Percentiles rank a stretch among this genome's conserved stretches.
phyloP scores from a whole-genome alignment of 1,140 invertebrate genomes.

The Ooceraea biroi region DNA sequence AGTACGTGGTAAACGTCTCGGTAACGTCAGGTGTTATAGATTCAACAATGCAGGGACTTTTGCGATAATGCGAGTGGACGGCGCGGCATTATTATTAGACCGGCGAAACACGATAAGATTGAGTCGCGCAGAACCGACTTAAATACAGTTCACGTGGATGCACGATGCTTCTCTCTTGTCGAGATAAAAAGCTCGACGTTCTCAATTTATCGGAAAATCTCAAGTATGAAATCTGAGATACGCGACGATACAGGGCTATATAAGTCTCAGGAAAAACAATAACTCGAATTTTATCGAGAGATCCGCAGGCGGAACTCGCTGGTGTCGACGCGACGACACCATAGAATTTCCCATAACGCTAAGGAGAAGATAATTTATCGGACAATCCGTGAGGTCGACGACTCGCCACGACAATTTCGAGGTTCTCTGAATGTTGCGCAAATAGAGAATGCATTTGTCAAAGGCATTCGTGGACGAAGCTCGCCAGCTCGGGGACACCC shows the following conservation, averaged over 20 bases:
- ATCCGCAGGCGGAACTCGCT: too few relatives aligned
- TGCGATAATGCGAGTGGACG: not conserved
- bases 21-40: not conserved
- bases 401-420: too few relatives aligned
- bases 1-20: not conserved
- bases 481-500: too few relatives aligned
- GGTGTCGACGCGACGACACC: too few relatives aligned
- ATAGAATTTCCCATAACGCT: too few relatives aligned
- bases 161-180: not conserved
- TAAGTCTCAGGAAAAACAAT: too few relatives aligned
- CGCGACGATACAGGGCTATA: not conserved
- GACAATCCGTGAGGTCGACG: too few relatives aligned
- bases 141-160: not conserved
- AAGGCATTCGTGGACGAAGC: too few relatives aligned
- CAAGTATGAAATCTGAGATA: not conserved
- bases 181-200: not conserved
- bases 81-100: conserved; percentile 25
- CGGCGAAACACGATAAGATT: conserved; percentile 28
- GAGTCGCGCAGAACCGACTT: not conserved
- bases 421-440: too few relatives aligned
- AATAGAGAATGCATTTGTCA: too few relatives aligned
- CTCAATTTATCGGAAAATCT: not conserved
- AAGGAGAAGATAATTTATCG: too few relatives aligned
- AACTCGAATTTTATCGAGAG: not conserved
- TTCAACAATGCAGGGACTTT: not conserved